Percentiles rank a stretch among this genome's conserved stretches.
Conservation (phyloP, 92 coral and sea anemone genomes). For the Siderastrea siderea region DNA sequence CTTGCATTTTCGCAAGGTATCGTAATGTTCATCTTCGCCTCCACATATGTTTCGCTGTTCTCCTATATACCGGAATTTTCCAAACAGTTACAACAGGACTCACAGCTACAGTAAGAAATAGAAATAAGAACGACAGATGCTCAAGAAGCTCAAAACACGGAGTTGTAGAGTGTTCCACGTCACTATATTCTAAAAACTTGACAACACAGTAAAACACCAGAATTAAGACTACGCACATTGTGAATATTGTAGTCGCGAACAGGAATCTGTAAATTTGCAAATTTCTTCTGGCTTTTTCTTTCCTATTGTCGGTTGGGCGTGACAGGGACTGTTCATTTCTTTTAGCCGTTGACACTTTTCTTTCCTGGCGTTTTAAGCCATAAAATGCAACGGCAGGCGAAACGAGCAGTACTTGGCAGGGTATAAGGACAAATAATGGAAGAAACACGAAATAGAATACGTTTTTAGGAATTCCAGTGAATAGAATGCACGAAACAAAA, state of each 20-base stretch:
- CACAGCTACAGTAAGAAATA: neutral
- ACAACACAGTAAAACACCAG: conserved; percentile 6
- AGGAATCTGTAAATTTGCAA: neutral
- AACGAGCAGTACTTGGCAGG: conserved; percentile 1
- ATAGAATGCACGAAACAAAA: conserved; percentile 17
- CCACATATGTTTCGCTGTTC: conserved; percentile 27
- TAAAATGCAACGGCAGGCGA: neutral
- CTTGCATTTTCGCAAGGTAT: neutral
- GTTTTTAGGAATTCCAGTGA: conserved; percentile 20
- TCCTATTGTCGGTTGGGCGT: neutral
- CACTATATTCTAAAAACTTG: neutral
- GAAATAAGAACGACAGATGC: neutral
- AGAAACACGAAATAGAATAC: neutral
- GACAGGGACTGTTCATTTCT: neutral
- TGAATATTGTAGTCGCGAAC: neutral
- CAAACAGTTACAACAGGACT: neutral
- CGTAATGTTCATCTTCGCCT: neutral
- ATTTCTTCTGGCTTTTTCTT: conserved; percentile 8
- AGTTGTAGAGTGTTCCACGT: neutral
- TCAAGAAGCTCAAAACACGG: conserved; percentile 4
- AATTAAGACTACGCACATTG: neutral
- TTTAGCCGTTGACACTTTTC: neutral
- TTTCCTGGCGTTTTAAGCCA: conserved; percentile 12
- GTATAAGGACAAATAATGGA: conserved; percentile 8
- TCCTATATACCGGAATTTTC: conserved; percentile 17